phyloP scores from a whole-genome alignment of 2,888 invertebrate genomes.

The Drosophila prostipennis region DNA sequence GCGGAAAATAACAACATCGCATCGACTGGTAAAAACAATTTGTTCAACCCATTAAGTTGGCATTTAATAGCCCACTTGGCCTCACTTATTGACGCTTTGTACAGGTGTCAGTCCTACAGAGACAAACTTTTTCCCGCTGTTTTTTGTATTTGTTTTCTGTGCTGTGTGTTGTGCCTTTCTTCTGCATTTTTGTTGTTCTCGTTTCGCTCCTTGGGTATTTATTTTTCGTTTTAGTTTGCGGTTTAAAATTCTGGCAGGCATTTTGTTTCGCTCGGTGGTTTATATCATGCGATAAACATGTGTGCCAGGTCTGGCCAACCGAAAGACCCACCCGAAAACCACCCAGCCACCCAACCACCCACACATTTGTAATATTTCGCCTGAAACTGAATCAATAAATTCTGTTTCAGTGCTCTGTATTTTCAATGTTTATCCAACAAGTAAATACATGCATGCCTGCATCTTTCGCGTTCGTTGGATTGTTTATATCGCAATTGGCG shows the following conservation, averaged over 20 bases:
- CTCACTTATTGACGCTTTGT: slow-evolving; percentile 41
- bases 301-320: slow-evolving; percentile 31
- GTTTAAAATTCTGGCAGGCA: slow-evolving; percentile 36
- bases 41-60: slow-evolving; percentile 39
- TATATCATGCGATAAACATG: slow-evolving; percentile 38
- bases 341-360: slow-evolving; percentile 1
- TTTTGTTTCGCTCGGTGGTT: slow-evolving; percentile 25
- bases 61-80: slow-evolving; percentile 51
- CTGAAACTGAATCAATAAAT: slow-evolving; percentile 40
- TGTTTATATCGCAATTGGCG: slow-evolving; percentile 18
- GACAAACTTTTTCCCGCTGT: slow-evolving; percentile 3
- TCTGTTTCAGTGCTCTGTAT: slow-evolving; percentile 9
- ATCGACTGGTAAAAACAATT: slow-evolving; percentile 33
- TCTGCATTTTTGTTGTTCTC: slow-evolving; percentile 3
- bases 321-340: background rate
- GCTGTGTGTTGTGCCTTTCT: slow-evolving; percentile 1
- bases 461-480: slow-evolving; percentile 21
- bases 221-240: slow-evolving; percentile 19
- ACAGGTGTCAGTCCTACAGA: slow-evolving; percentile 39
- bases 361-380: slow-evolving; percentile 22
- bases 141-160: slow-evolving; percentile 1
- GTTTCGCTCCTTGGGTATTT: slow-evolving; percentile 11
- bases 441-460: slow-evolving; percentile 42
- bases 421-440: slow-evolving; percentile 30
- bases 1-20: slow-evolving; percentile 9